phyloP scores from a whole-genome alignment of 2,797 vertebrate genomes.

The Amniataba percoides region DNA sequence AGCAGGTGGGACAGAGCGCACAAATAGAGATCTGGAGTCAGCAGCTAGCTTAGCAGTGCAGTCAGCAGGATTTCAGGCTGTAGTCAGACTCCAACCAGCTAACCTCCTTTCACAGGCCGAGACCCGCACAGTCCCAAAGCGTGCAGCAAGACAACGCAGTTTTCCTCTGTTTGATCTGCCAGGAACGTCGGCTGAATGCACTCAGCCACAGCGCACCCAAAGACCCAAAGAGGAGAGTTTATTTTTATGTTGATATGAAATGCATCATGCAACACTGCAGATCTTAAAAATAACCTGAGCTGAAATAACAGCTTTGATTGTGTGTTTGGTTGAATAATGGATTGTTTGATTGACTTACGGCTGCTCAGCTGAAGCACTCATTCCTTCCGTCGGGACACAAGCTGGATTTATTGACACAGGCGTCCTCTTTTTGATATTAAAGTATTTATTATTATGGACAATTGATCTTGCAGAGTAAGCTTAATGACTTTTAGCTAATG shows the following conservation, averaged over 20 bases:
- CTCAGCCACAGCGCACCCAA: slow-evolving; percentile 35
- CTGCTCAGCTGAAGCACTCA: slow-evolving; percentile 16
- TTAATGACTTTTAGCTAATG: slow-evolving; percentile 72
- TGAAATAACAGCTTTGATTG: slow-evolving; percentile 21
- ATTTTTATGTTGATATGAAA: not conserved
- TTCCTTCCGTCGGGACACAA: slow-evolving; percentile 10
- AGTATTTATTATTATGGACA: slow-evolving; percentile 51
- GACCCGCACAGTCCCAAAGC: slow-evolving; percentile 52
- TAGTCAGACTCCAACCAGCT: slow-evolving; percentile 63
- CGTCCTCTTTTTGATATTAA: slow-evolving; percentile 46
- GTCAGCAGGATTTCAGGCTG: slow-evolving; percentile 71
- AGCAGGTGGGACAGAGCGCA: slow-evolving; percentile 62
- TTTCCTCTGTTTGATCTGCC: slow-evolving; percentile 57
- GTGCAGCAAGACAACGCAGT: slow-evolving; percentile 30
- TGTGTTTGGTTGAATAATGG: slow-evolving; percentile 30
- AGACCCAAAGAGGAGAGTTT: slow-evolving; percentile 27
- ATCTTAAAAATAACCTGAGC: slow-evolving; percentile 40
- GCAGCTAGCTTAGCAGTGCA: slow-evolving; percentile 63
- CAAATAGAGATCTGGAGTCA: slow-evolving; percentile 67
- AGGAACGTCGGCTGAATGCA: slow-evolving; percentile 17
- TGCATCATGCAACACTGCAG: not conserved
- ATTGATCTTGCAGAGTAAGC: slow-evolving; percentile 58
- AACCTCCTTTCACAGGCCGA: slow-evolving; percentile 58
- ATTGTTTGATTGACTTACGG: slow-evolving; percentile 26
- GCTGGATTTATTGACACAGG: slow-evolving; percentile 31